Conservation (phyloP, 2,113 vertebrate species). For the Oncorhynchus mykiss region DNA sequence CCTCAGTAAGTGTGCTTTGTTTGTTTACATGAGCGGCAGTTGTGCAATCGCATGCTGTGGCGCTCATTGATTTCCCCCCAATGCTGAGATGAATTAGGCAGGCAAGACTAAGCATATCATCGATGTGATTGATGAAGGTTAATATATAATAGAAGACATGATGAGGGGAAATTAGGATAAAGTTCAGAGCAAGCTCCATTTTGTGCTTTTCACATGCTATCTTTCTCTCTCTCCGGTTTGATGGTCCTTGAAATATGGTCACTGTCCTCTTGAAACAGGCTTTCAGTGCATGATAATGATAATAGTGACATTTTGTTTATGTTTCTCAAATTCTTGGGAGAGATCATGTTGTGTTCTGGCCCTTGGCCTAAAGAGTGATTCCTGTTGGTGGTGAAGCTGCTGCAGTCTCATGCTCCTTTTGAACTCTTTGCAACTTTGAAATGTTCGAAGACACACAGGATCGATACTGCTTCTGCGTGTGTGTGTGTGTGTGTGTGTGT, state of each 20-base stretch:
- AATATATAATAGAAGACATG: slow-evolving; percentile 70
- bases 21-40: slow-evolving; percentile 63
- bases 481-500: slow-evolving; percentile 48
- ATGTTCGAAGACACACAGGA: slow-evolving; percentile 49
- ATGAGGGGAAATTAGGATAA: slow-evolving; percentile 59
- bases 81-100: slow-evolving; percentile 48
- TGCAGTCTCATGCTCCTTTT: slow-evolving; percentile 28
- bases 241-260: slow-evolving; percentile 57
- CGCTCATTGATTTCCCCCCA: slow-evolving; percentile 71
- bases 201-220: slow-evolving; percentile 55
- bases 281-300: slow-evolving; percentile 41
- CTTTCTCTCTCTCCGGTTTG: slow-evolving; percentile 15
- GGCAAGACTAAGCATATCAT: slow-evolving; percentile 81
- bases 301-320: slow-evolving; percentile 41
- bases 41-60: slow-evolving; percentile 72
- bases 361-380: slow-evolving; percentile 54
- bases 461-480: slow-evolving; percentile 51
- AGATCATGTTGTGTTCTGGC: slow-evolving; percentile 28
- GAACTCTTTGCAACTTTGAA: slow-evolving; percentile 38
- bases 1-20: slow-evolving; percentile 51
- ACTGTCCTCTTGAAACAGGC: slow-evolving; percentile 51
- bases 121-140: slow-evolving; percentile 70
- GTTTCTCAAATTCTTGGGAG: slow-evolving; percentile 20
- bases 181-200: slow-evolving; percentile 59
- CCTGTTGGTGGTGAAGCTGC: slow-evolving; percentile 41